These are phyloP conservation scores for Hyalella azteca DNA, from an alignment of 2,888 invertebrate species.

Conservation along the genomic window DNA sequence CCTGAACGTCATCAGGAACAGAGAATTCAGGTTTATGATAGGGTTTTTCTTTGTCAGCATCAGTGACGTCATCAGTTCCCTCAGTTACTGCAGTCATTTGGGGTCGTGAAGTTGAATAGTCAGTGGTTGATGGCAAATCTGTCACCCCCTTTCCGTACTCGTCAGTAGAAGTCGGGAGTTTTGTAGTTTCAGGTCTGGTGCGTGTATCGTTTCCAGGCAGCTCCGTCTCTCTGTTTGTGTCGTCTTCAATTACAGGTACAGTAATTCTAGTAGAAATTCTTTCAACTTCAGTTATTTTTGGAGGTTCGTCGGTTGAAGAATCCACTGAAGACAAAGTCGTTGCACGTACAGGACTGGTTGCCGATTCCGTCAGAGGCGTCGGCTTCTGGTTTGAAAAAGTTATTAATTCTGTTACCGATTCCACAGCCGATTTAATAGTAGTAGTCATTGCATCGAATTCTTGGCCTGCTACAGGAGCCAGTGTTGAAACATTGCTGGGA, in stretches of 20 bases:
- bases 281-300: constrained; percentile 22
- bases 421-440: no score
- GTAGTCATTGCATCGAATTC: no score
- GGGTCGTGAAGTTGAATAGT: not conserved
- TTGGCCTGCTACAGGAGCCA: no score
- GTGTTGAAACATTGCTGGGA: no score
- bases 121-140: not conserved
- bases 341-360: constrained; percentile 1
- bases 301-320: not conserved
- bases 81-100: no score
- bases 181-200: not conserved
- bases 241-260: not conserved
- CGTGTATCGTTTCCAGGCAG: not conserved
- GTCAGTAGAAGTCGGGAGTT: not conserved
- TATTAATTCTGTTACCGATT: no score
- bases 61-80: not conserved
- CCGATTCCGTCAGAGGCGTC: not conserved
- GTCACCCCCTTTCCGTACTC: not conserved
- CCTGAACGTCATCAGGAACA: not conserved
- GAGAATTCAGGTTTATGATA: not conserved
- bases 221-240: not conserved
- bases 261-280: not conserved
- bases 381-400: no score
- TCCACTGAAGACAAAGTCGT: not conserved
- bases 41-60: not conserved